Conservation (phyloP, 2,888 invertebrate species). For the Conomelus anceps region DNA sequence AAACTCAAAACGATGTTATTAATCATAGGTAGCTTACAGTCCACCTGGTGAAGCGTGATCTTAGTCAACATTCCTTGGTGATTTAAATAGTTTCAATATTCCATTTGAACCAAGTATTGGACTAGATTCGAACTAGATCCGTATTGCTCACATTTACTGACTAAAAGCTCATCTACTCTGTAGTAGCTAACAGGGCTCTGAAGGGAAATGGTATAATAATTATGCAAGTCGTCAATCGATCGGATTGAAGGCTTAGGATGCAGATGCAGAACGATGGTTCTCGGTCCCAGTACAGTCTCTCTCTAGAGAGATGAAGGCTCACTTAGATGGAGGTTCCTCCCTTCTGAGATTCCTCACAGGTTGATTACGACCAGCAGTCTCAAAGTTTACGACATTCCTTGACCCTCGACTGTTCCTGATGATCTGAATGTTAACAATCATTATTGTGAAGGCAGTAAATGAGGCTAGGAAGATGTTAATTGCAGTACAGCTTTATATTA, state of each 20-base stretch:
- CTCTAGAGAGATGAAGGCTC: background rate
- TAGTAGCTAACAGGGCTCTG: background rate
- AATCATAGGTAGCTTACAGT: too few relatives aligned
- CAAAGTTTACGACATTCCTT: background rate
- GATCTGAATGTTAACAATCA: background rate
- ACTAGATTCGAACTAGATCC: background rate
- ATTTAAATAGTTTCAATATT: background rate
- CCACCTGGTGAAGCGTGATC: too few relatives aligned
- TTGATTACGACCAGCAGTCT: background rate
- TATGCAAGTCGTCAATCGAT: background rate
- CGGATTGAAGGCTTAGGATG: background rate
- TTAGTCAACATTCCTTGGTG: background rate
- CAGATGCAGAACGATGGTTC: background rate
- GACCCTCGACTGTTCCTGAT: background rate
- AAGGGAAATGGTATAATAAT: background rate
- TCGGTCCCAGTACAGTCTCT: background rate
- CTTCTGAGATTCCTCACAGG: background rate
- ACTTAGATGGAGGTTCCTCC: too few relatives aligned
- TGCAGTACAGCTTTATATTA: background rate
- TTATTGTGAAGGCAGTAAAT: background rate
- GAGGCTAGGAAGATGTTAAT: background rate
- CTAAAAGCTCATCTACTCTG: background rate
- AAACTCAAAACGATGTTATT: too few relatives aligned
- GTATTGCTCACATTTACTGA: background rate
- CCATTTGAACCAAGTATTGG: background rate